Conservation (phyloP, 2,113 vertebrate genomes). For the Haplochromis burtoni region DNA sequence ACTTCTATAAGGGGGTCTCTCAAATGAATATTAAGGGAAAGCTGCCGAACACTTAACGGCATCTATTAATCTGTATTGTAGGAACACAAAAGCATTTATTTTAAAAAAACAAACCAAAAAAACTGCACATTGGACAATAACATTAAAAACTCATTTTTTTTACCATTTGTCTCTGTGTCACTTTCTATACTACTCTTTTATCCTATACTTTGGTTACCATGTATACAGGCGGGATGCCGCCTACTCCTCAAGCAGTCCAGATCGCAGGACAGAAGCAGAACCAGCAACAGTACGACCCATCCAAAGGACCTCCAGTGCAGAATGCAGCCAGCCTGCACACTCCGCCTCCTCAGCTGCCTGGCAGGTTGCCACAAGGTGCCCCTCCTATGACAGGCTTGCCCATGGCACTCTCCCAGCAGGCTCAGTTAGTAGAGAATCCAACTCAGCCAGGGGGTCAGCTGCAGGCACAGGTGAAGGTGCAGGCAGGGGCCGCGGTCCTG, state of each 20-base stretch:
- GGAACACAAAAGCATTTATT: not conserved
- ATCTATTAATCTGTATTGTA: not conserved
- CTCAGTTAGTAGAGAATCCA: conserved; percentile 71
- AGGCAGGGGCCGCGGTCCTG: conserved; percentile 61
- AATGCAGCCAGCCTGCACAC: conserved; percentile 78
- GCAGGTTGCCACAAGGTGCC: conserved; percentile 67
- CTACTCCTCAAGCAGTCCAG: conserved; percentile 73
- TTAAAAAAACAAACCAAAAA: not conserved
- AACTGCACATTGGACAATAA: not conserved
- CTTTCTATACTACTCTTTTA: conserved; percentile 30
- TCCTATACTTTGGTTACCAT: conserved; percentile 47
- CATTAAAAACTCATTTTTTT: not conserved
- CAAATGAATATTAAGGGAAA: conserved; percentile 20
- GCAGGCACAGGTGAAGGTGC: conserved; percentile 79
- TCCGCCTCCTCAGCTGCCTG: conserved; percentile 78
- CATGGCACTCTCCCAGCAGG: conserved; percentile 74
- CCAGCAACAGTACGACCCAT: conserved; percentile 83
- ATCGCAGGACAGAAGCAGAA: conserved; percentile 79
- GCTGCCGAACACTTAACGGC: not conserved
- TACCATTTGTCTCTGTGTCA: conserved; percentile 21
- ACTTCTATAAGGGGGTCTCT: conserved; percentile 23
- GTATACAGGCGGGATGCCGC: conserved; percentile 78
- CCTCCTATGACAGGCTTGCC: conserved; percentile 75
- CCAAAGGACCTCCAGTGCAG: conserved; percentile 87
- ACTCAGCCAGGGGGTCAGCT: conserved; percentile 58